Conservation (phyloP, 2,888 invertebrate species). For the Pogonocherus hispidulus region DNA sequence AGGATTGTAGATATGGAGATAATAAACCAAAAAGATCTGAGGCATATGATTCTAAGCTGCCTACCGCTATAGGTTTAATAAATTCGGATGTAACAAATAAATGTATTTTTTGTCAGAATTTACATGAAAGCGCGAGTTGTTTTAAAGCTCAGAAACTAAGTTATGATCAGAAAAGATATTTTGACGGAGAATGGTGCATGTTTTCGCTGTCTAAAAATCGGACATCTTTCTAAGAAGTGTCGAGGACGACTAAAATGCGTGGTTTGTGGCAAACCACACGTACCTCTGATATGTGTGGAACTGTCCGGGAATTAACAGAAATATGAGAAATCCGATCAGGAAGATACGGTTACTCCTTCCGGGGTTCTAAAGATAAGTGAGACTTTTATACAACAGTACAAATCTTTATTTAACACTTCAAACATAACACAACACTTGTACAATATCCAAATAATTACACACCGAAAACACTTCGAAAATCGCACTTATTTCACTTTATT, state of each 20-base stretch:
- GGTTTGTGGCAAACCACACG: background rate
- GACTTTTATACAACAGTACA: no score
- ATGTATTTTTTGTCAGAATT: constrained; percentile 33
- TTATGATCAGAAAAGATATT: constrained; percentile 17
- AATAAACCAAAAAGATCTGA: no score
- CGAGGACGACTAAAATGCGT: background rate
- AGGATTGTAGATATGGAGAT: background rate
- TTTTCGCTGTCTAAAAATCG: background rate
- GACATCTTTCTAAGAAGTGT: background rate
- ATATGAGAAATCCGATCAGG: no score
- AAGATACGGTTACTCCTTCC: no score
- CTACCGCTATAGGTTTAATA: constrained; percentile 32
- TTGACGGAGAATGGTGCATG: background rate
- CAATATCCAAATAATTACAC: no score
- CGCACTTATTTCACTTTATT: no score
- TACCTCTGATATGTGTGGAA: background rate
- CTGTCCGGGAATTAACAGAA: background rate
- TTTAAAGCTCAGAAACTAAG: constrained; percentile 27
- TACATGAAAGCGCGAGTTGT: constrained; percentile 40
- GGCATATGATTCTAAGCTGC: no score
- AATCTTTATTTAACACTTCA: no score
- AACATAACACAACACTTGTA: no score
- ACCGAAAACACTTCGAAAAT: no score
- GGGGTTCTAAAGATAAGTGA: no score
- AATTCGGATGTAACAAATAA: constrained; percentile 18